These are phyloP conservation scores for Clitarchus hookeri DNA, from an alignment of 2,888 invertebrate species.

Conservation along the genomic window DNA sequence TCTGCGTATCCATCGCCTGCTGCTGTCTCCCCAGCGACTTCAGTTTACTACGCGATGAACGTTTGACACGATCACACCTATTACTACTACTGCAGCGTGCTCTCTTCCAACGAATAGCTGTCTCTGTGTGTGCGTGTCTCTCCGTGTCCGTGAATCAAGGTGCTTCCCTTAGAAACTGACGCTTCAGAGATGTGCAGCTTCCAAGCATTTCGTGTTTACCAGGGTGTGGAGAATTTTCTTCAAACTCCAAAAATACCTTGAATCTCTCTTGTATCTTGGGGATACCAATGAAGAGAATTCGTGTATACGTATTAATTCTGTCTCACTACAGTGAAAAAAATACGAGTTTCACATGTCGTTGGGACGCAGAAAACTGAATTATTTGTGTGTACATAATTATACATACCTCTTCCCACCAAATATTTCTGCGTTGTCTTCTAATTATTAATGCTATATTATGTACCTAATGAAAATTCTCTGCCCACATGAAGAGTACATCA, in stretches of 20 bases:
- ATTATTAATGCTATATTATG: background rate
- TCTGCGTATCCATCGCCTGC: slow-evolving; percentile 51
- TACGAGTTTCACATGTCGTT: background rate
- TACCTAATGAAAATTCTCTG: background rate
- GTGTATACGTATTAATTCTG: too few relatives aligned
- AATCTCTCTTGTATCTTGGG: background rate
- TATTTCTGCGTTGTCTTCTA: background rate
- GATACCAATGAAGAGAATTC: too few relatives aligned
- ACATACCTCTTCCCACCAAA: background rate
- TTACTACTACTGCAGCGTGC: slow-evolving; percentile 25
- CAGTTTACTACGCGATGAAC: slow-evolving; percentile 84
- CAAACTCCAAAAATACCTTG: background rate
- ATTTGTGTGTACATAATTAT: background rate
- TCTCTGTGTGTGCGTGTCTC: background rate
- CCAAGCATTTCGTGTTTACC: too few relatives aligned
- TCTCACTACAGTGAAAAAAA: background rate
- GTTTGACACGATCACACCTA: slow-evolving; percentile 62
- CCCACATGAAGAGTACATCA: background rate
- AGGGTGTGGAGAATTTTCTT: too few relatives aligned
- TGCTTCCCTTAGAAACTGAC: slow-evolving; percentile 16
- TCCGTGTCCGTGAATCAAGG: slow-evolving; percentile 16
- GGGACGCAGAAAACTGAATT: background rate
- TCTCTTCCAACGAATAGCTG: slow-evolving; percentile 23
- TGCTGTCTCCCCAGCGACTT: slow-evolving; percentile 50
- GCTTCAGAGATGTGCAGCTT: background rate